A percentile compares a stretch with the other conserved stretches of the same genome.
Conservation (phyloP, 1,140 invertebrate species). For the Bombus turneri region DNA sequence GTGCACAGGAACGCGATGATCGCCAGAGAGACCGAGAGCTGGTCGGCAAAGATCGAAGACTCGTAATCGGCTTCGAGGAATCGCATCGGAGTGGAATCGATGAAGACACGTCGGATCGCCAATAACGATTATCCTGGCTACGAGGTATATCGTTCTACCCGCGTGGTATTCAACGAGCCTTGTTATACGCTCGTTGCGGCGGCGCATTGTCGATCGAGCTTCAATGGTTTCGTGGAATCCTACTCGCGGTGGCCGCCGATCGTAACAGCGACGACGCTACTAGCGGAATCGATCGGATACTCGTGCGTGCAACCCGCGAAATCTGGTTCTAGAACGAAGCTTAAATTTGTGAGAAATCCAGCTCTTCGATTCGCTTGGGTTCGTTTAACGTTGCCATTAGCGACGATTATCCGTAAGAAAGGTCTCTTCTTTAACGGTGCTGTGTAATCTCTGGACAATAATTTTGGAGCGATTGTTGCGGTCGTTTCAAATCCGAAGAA, state of each 20-base stretch:
- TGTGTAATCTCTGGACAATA: too few relatives aligned
- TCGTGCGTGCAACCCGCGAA: background rate
- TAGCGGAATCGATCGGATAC: constrained; percentile 28
- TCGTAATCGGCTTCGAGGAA: constrained; percentile 66
- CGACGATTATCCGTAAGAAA: background rate
- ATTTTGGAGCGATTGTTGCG: too few relatives aligned
- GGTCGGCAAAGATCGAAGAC: constrained; percentile 24
- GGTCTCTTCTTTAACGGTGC: too few relatives aligned
- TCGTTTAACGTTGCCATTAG: background rate
- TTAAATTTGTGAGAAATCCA: background rate
- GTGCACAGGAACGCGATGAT: constrained; percentile 34
- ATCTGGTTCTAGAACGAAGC: too few relatives aligned
- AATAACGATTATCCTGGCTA: constrained; percentile 65
- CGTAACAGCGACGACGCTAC: constrained; percentile 51
- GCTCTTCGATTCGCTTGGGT: background rate
- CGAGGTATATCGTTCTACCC: constrained; percentile 49
- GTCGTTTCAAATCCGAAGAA: too few relatives aligned
- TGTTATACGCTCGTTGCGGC: constrained; percentile 61
- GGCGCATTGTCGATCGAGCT: constrained; percentile 55
- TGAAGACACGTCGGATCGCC: constrained; percentile 67
- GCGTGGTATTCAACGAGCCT: constrained; percentile 51
- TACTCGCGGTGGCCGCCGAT: constrained; percentile 30
- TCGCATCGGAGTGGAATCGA: constrained; percentile 59
- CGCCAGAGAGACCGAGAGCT: constrained; percentile 12
- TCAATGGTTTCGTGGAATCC: constrained; percentile 63